Base-by-base conservation (phyloP, 1,140 invertebrate species). In the Whitmania pigra region DNA sequence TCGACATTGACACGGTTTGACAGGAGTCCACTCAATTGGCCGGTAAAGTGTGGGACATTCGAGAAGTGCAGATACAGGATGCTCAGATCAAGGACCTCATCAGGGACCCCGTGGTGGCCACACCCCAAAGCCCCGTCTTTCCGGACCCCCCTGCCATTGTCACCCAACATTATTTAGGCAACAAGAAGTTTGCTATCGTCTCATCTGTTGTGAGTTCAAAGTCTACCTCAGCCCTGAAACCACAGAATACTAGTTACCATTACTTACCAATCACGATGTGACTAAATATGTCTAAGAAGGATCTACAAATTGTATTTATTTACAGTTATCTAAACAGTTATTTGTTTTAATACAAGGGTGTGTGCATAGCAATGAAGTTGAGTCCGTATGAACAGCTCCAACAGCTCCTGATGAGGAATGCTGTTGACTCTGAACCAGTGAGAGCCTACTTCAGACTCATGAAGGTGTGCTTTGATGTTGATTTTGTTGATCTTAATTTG, bases 391-490 rank as follows among this genome's bases (percentile, higher is more conserved):
- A 96, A 79, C 85, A 94, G 73, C 80, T 95, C 11, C 84, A 88
- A 29, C 87, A 93, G 75, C 80, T 96, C 54, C 82, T 96, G 11
- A 80, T 89, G 2, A 89, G 93, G 67, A 78, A 75, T 68, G 92
- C 92, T 0, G 88, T 90, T 3, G 92, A 96, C 73, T 87, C 88
- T 57, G 89, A 91, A 75, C 85, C 88, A 40, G 88, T 96, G 0
- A 89, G 90, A 77, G 85, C 87, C 22, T 94, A 92, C 80, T 96
- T 96, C 79, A 87, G 88, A 76, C 85, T 89, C 2, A 89, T 92
- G 77, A 88, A 88, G 76, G 80, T 80, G 69, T 86, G 88, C 40
- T 18, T 31, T 25, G 22, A 11, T 31, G 7, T 69, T 40, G 22
- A 11, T 31, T 49, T 69, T 40, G 31, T 69, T 36, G 22, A 31